These are phyloP conservation scores for Ethmia dodecea DNA, from an alignment of 2,888 invertebrate genomes.

Conservation along the genomic window DNA sequence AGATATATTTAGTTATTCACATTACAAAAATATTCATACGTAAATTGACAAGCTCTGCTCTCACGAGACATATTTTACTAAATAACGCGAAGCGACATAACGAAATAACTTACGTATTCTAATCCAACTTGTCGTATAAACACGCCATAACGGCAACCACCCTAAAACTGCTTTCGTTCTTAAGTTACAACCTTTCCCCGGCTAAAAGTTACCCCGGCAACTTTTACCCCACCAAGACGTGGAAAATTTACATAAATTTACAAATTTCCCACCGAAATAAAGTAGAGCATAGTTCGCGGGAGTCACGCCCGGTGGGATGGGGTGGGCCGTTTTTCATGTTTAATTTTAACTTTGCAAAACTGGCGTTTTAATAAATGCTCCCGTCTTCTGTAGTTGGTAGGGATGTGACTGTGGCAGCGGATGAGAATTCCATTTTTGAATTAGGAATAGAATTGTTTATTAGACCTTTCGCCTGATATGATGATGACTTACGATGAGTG, in stretches of 20 bases:
- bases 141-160: constrained; percentile 17
- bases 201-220: too few relatives aligned
- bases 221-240: constrained; percentile 65
- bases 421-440: too few relatives aligned
- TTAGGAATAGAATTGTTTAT: too few relatives aligned
- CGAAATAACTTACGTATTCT: constrained; percentile 13
- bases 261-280: constrained; percentile 73
- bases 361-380: constrained; percentile 72
- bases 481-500: too few relatives aligned
- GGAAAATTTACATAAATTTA: constrained; percentile 76
- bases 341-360: constrained; percentile 76
- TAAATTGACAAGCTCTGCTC: too few relatives aligned
- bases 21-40: too few relatives aligned
- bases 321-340: constrained; percentile 71
- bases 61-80: too few relatives aligned
- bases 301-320: constrained; percentile 17
- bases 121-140: constrained; percentile 19
- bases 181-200: constrained; percentile 22
- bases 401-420: constrained; percentile 2
- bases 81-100: constrained; percentile 9
- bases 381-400: constrained; percentile 28
- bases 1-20: too few relatives aligned
- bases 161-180: constrained; percentile 8
- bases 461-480: too few relatives aligned
- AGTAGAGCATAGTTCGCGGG: constrained; percentile 55